Conservation (phyloP, 2,888 invertebrate genomes). For the Protula sp. region DNA sequence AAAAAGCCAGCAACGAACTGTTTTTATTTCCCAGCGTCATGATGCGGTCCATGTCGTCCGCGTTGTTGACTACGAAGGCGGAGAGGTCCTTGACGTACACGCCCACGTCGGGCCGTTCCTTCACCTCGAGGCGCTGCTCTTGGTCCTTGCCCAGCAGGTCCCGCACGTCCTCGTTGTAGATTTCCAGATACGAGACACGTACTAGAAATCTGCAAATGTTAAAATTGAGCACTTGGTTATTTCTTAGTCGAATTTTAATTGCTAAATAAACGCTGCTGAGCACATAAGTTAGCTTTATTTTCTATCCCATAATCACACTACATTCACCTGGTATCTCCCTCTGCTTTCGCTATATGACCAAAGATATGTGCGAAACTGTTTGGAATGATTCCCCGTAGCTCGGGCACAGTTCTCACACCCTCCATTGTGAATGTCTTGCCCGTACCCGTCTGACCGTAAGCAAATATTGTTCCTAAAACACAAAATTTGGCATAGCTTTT, state of each 20-base stretch:
- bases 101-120: slow-evolving; percentile 91
- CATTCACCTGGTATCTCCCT: slow-evolving; percentile 86
- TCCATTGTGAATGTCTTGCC: slow-evolving; percentile 99
- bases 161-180: slow-evolving; percentile 96
- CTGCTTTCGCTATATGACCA: slow-evolving; percentile 91
- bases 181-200: slow-evolving; percentile 95
- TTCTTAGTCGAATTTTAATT: no score
- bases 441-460: slow-evolving; percentile 73
- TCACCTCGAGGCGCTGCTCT: slow-evolving; percentile 72
- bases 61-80: slow-evolving; percentile 95
- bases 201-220: slow-evolving; percentile 76
- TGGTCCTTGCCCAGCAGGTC: slow-evolving; percentile 89
- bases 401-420: slow-evolving; percentile 79
- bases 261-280: no score
- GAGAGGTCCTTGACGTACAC: slow-evolving; percentile 97
- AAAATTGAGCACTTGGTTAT: no score
- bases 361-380: slow-evolving; percentile 99
- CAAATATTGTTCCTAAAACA: slow-evolving; percentile 60
- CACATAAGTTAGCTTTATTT: no score
- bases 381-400: slow-evolving; percentile 91
- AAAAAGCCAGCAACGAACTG: no score
- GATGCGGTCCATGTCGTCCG: slow-evolving; percentile 87
- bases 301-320: no score
- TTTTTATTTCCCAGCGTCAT: slow-evolving; percentile 96
- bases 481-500: no score